Evolutionary conservation across 2,888 invertebrate genomes (phyloP).

Genomic region (Auanema freiburgensis): DNA sequence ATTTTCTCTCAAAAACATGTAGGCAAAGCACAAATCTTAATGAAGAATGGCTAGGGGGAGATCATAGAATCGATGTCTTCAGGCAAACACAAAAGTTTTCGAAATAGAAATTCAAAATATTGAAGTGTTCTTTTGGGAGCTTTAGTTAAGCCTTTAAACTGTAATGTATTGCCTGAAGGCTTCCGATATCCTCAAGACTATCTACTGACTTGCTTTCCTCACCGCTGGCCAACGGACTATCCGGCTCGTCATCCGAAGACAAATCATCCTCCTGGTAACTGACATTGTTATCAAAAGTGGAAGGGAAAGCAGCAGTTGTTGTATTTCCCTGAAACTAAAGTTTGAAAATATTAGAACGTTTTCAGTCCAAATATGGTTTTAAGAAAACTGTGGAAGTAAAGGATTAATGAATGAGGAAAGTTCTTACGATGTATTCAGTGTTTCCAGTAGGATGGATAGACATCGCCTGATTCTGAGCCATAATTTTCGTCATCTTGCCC

Average conservation of each 20-base stretch:
- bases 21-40: too few relatives aligned
- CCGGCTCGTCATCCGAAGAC: slow-evolving; percentile 19
- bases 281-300: slow-evolving; percentile 8
- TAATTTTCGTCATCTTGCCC: slow-evolving; percentile 61
- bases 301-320: slow-evolving; percentile 15
- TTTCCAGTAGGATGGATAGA: slow-evolving; percentile 25
- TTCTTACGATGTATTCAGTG: slow-evolving; percentile 35
- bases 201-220: slow-evolving; percentile 25
- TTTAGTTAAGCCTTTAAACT: too few relatives aligned
- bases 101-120: too few relatives aligned
- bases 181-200: too few relatives aligned
- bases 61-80: too few relatives aligned
- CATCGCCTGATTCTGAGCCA: slow-evolving; percentile 47
- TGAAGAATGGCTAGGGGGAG: too few relatives aligned
- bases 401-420: slow-evolving; percentile 1
- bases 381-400: too few relatives aligned
- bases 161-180: too few relatives aligned
- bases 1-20: not conserved
- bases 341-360: not conserved
- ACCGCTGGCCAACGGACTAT: slow-evolving; percentile 20
- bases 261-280: slow-evolving; percentile 21
- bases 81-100: too few relatives aligned
- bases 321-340: not conserved
- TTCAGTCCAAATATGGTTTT: not conserved
- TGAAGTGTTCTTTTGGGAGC: too few relatives aligned